These are phyloP conservation scores for Catharus minimus DNA, from an alignment of 2,113 vertebrate genomes.

Conservation along the genomic window DNA sequence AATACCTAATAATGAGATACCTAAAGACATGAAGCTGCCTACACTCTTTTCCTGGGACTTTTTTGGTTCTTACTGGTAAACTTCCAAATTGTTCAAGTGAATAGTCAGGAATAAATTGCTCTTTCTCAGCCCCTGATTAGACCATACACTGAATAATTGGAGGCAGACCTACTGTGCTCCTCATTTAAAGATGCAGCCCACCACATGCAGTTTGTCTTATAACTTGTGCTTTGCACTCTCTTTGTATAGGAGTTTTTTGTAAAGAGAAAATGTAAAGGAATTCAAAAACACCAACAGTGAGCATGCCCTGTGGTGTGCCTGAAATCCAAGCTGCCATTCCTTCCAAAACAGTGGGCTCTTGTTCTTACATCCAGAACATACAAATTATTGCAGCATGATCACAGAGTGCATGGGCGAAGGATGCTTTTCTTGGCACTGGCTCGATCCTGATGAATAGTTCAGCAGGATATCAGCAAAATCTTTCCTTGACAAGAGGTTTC, in stretches of 20 bases:
- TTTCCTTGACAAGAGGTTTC: background rate
- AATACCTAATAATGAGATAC: background rate
- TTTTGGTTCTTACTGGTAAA: constrained; percentile 36
- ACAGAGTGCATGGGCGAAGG: background rate
- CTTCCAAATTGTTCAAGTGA: constrained; percentile 34
- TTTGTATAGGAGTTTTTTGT: background rate
- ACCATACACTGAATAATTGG: background rate
- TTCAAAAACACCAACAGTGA: background rate
- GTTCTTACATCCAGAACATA: background rate
- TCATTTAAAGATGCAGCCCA: background rate
- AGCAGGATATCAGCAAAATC: background rate
- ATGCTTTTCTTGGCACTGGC: background rate
- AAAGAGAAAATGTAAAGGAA: background rate
- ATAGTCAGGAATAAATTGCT: constrained; percentile 42
- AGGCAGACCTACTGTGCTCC: background rate
- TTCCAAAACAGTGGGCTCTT: background rate
- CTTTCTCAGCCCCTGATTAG: constrained; percentile 14
- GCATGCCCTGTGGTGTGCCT: background rate
- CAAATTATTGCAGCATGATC: background rate
- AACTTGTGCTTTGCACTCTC: background rate
- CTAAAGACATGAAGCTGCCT: background rate
- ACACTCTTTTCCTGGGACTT: constrained; percentile 27
- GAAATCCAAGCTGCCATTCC: constrained; percentile 1
- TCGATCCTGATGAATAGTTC: background rate
- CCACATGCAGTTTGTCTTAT: background rate